Conservation (phyloP, 2,113 vertebrate genomes). For the Lonchura striata region DNA sequence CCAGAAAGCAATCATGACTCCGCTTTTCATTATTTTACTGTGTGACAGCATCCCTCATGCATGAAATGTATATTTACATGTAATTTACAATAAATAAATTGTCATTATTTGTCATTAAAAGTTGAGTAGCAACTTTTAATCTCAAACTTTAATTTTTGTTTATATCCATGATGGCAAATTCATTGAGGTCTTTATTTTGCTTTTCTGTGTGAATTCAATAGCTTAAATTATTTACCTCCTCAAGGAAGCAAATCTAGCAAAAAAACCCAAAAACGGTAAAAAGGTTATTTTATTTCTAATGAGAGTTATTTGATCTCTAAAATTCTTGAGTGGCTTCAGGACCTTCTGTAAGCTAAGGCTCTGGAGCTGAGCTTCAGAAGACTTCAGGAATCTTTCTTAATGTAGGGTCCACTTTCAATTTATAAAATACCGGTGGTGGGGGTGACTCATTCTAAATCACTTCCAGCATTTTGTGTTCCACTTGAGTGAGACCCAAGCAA, state of each 20-base stretch:
- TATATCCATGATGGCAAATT: background rate
- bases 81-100: background rate
- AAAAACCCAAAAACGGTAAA: background rate
- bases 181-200: background rate
- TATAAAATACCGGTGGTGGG: background rate
- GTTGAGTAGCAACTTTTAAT: background rate
- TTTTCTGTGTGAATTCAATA: background rate
- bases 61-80: background rate
- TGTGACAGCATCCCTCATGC: background rate
- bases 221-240: background rate
- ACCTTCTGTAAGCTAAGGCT: background rate
- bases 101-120: background rate
- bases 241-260: background rate
- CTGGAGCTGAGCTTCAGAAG: background rate
- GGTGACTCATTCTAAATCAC: background rate
- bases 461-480: background rate
- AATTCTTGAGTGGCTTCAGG: background rate
- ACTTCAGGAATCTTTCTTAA: background rate
- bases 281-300: background rate
- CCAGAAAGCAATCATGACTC: background rate
- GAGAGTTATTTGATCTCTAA: background rate
- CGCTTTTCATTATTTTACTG: background rate
- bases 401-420: background rate
- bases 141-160: background rate
- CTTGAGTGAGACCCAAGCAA: background rate